Evolutionary conservation across 2,113 vertebrate species (phyloP).

Genomic region (Orthochromis malagaraziensis): DNA sequence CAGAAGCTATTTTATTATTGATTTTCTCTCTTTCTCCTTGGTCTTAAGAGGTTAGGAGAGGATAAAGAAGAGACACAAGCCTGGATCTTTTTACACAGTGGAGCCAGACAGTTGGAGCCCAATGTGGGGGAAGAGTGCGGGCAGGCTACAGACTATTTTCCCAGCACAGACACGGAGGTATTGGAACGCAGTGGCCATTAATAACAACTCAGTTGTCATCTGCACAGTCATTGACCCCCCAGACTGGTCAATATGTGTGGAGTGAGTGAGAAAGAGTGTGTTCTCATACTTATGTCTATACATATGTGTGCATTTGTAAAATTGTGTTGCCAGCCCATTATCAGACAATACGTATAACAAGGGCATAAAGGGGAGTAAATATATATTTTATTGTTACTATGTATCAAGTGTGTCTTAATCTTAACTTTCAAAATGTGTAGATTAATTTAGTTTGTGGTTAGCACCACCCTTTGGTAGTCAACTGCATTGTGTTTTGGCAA

Average conservation of each 20-base stretch:
- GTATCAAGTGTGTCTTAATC: background rate
- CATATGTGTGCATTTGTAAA: background rate
- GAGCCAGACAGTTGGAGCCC: conserved; percentile 68
- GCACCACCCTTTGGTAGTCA: conserved; percentile 60
- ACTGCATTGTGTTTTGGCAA: conserved; percentile 11
- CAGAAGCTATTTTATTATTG: conserved; percentile 50
- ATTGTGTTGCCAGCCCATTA: background rate
- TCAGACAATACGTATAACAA: background rate
- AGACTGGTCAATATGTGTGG: conserved; percentile 53
- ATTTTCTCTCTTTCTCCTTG: conserved; percentile 37
- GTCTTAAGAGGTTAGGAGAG: conserved; percentile 61
- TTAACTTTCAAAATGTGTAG: background rate
- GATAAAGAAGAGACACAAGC: conserved; percentile 55
- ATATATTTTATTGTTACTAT: background rate
- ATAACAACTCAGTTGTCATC: conserved; percentile 67
- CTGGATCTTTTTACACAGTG: conserved; percentile 71
- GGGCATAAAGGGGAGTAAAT: background rate
- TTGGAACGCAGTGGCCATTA: conserved; percentile 65
- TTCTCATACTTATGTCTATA: background rate
- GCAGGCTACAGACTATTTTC: conserved; percentile 48
- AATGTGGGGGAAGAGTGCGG: conserved; percentile 38
- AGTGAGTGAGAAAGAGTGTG: background rate
- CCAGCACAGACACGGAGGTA: conserved; percentile 61
- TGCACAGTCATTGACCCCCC: conserved; percentile 55
- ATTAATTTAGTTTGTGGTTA: conserved; percentile 49